Base-by-base conservation (phyloP, 2,113 vertebrate genomes). In the Mormyrus iriodes region DNA sequence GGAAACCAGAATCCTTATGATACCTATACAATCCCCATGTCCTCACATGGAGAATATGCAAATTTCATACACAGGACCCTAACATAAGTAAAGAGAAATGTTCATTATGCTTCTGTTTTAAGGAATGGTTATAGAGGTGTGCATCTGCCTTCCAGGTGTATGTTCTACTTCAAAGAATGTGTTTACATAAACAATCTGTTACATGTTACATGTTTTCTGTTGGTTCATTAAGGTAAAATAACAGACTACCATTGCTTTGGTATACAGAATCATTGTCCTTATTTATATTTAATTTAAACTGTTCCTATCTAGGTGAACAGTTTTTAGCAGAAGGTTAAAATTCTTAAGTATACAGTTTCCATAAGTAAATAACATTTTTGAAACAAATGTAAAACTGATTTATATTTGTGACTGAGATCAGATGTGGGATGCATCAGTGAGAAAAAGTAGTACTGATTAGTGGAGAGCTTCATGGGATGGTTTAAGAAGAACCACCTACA, bases 241-340 rank as follows among this genome's bases (percentile, higher is more conserved):
- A 88, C 88, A 87, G 58, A 88, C 93, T 92, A 92, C 91, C 90
- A 91, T 93, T 91, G 89, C 92, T 91, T 90, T 17, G 69, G 90
- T 87, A 69, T 85, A 53, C 92, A 93, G 88, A 91, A 91, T 91
- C 89, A 90, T 52, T 17, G 88, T 53, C 90, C 91, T 92, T 94
- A 93, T 95, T 95, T 94, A 94, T 94, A 93, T 95, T 93, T 93
- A 91, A 91, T 91, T 93, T 94, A 88, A 94, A 95, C 95, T 95
- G 94, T 95, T 95, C 95, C 95, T 95, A 96, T 95, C 95, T 91
- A 94, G 93, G 93, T 96, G 94, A 96, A 92, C 93, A 94, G 88
- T 83, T 90, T 92, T 95, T 96, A 94, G 95, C 94, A 39, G 27
- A 21, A 82, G 88, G 76, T 44, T 79, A 7, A n/a, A 91, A 95